Conservation (phyloP, 2,888 invertebrate species). For the Scrobipalpa atriplicella region DNA sequence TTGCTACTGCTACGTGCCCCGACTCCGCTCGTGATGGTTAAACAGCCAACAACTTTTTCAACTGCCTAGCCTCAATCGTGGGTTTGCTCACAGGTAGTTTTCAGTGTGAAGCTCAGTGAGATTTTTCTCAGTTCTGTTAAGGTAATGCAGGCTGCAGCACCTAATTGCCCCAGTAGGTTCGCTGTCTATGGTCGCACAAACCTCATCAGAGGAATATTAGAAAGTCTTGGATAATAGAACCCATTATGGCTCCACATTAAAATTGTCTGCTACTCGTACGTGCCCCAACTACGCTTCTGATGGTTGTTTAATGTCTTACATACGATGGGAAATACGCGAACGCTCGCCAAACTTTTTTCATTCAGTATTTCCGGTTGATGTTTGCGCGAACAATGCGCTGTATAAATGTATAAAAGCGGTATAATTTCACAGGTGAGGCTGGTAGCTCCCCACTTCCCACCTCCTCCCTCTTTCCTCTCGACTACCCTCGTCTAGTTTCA, state of each 20-base stretch:
- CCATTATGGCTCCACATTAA: no score
- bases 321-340: background rate
- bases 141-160: no score
- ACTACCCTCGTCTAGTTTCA: background rate
- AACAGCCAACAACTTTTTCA: no score
- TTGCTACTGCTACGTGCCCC: constrained; percentile 5
- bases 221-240: no score
- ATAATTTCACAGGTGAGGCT: constrained; percentile 21
- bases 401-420: constrained; percentile 13
- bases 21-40: constrained; percentile 7
- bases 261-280: background rate
- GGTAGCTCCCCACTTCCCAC: background rate
- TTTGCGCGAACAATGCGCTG: background rate
- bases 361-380: background rate
- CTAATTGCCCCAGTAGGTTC: no score
- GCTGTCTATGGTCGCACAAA: no score
- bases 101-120: no score
- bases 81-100: no score
- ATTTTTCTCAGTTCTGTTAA: background rate
- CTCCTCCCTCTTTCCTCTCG: background rate
- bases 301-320: background rate
- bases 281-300: background rate
- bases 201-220: no score
- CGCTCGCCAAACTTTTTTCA: background rate
- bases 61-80: background rate